phyloP scores from a whole-genome alignment of 2,888 invertebrate species.

The Agrotis clavis region DNA sequence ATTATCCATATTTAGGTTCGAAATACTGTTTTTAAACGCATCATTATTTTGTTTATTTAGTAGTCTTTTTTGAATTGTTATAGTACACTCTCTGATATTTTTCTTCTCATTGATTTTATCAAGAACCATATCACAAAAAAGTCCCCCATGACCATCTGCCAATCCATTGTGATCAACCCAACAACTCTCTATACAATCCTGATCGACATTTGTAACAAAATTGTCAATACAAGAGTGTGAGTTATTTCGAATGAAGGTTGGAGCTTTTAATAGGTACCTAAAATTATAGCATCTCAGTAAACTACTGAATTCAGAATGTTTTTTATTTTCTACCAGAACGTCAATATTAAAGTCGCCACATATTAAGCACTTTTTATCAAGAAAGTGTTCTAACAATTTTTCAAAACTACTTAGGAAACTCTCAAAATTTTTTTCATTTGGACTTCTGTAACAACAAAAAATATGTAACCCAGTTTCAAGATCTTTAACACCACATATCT shows the following conservation, averaged over 20 bases:
- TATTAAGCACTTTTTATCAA: not conserved
- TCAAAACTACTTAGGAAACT: not conserved
- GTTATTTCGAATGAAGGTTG: not conserved
- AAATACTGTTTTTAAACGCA: not conserved
- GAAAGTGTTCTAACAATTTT: not conserved
- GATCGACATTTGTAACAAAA: not conserved
- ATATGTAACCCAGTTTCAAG: not conserved
- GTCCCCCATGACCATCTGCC: not conserved
- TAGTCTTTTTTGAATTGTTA: not conserved
- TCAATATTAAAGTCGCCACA: not conserved
- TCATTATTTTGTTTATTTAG: not conserved
- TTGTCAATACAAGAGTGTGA: conserved; percentile 1
- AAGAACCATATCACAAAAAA: not conserved
- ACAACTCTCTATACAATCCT: not conserved
- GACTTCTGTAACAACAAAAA: not conserved
- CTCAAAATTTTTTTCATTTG: not conserved
- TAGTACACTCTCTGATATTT: not conserved
- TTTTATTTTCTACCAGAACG: not conserved
- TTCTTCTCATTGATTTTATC: not conserved
- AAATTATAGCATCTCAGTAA: not conserved
- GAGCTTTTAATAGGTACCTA: not conserved
- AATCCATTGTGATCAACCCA: conserved; percentile 2
- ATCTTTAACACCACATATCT: not conserved
- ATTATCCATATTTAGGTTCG: not conserved
- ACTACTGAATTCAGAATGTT: not conserved